These are phyloP conservation scores for Tinamus guttatus DNA, from an alignment of 2,113 vertebrate genomes.

Conservation along the genomic window DNA sequence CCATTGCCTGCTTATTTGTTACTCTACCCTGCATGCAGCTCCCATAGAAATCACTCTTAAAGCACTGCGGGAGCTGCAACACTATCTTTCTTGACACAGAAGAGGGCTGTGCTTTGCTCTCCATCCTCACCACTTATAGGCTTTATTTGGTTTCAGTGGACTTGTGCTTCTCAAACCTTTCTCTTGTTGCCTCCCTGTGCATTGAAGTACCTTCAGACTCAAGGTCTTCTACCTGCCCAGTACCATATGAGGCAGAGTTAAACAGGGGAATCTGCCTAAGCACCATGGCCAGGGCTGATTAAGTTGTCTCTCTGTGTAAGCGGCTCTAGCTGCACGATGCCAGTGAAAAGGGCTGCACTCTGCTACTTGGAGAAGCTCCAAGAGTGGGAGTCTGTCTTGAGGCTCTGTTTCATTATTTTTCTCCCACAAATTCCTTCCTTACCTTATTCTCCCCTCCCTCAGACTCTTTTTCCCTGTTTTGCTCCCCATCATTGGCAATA, in stretches of 20 bases:
- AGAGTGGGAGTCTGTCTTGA: not conserved
- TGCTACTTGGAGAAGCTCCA: not conserved
- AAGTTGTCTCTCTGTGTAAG: not conserved
- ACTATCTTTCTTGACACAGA: not conserved
- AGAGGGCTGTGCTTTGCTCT: not conserved
- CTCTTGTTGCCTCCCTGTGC: not conserved
- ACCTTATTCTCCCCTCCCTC: not conserved
- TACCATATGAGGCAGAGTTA: rapidly evolving
- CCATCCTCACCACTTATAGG: not conserved
- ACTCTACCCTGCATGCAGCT: not conserved
- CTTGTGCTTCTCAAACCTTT: not conserved
- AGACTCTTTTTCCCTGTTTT: not conserved
- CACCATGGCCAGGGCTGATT: rapidly evolving
- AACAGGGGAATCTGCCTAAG: not conserved
- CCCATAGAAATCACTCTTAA: not conserved
- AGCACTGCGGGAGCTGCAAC: not conserved
- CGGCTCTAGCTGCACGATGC: not conserved
- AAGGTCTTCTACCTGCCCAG: not conserved
- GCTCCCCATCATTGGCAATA: not conserved
- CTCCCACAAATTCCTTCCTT: not conserved
- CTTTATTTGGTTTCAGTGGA: not conserved
- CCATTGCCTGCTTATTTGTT: not conserved
- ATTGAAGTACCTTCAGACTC: not conserved
- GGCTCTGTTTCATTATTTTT: not conserved
- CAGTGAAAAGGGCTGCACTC: not conserved